These are phyloP conservation scores for Chelonus formosanus DNA, from an alignment of 2,888 invertebrate species.

Conservation along the genomic window DNA sequence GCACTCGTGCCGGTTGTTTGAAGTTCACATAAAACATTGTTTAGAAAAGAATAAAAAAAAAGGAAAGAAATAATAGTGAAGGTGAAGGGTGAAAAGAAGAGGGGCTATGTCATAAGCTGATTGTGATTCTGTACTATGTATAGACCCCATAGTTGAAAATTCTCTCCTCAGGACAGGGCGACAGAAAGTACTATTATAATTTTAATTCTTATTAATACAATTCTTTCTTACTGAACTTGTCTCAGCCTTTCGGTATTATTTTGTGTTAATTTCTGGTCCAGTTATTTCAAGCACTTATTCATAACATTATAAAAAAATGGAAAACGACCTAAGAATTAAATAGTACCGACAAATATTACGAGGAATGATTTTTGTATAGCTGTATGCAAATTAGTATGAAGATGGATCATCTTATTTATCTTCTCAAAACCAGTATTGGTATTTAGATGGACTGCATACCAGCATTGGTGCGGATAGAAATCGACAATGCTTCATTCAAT, in stretches of 20 bases:
- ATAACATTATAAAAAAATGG: too few relatives aligned
- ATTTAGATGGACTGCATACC: too few relatives aligned
- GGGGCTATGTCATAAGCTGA: constrained; percentile 25
- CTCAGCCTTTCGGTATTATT: constrained; percentile 33
- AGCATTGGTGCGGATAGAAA: too few relatives aligned
- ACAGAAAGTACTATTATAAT: constrained; percentile 36
- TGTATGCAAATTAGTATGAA: too few relatives aligned
- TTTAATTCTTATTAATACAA: constrained; percentile 42
- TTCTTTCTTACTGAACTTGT: constrained; percentile 12
- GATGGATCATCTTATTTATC: too few relatives aligned
- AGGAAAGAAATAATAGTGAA: constrained; percentile 26
- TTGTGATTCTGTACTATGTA: constrained; percentile 5
- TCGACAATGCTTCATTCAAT: too few relatives aligned
- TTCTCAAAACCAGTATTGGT: too few relatives aligned
- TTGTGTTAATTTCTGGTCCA: constrained; percentile 41
- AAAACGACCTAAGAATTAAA: too few relatives aligned
- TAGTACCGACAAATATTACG: too few relatives aligned
- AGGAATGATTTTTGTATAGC: too few relatives aligned
- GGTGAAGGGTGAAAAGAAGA: constrained; percentile 27
- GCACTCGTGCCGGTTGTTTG: constrained; percentile 13
- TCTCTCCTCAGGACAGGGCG: constrained; percentile 16
- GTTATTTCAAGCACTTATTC: constrained; percentile 24
- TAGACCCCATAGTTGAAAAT: constrained; percentile 23
- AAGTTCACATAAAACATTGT: constrained; percentile 7
- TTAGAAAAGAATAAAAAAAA: constrained; percentile 24